These are phyloP conservation scores for Acrocephalus kingi DNA, from an alignment of 2,113 vertebrate species.

Conservation along the genomic window DNA sequence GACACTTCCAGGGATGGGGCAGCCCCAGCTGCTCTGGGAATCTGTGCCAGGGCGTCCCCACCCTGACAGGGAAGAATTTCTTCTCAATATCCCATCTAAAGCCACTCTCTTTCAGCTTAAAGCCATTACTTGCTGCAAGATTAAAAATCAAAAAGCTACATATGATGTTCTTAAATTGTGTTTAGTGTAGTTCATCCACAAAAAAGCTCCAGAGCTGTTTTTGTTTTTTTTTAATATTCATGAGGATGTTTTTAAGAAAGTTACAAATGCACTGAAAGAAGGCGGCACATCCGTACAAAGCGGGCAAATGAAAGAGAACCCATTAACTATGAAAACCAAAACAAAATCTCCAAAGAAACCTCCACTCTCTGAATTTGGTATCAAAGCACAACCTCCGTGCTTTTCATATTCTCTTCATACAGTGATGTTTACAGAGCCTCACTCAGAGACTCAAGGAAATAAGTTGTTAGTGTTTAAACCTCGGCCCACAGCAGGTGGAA, in stretches of 20 bases:
- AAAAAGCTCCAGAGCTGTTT: not conserved
- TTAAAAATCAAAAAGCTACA: not conserved
- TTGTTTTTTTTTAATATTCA: not conserved
- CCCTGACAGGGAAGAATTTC: not conserved
- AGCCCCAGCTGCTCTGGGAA: not conserved
- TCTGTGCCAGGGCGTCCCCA: fast-evolving
- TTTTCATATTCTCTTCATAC: constrained; percentile 35
- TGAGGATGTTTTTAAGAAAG: not conserved
- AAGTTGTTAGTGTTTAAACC: not conserved
- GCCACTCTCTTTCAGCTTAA: not conserved
- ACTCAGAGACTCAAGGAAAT: constrained; percentile 33
- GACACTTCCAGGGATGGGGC: not conserved
- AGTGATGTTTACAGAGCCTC: constrained; percentile 57
- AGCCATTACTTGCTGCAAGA: not conserved
- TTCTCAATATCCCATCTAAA: not conserved
- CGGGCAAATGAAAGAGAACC: not conserved
- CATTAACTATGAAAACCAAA: not conserved
- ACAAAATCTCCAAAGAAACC: not conserved
- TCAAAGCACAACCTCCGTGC: constrained; percentile 43
- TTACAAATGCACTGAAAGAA: not conserved
- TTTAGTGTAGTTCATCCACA: not conserved
- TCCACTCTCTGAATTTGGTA: not conserved
- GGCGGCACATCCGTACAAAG: fast-evolving
- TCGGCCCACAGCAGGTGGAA: constrained; percentile 44
- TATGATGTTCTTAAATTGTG: not conserved